These are phyloP conservation scores for Colistium nudipinnis DNA, from an alignment of 2,113 vertebrate species.

Conservation along the genomic window DNA sequence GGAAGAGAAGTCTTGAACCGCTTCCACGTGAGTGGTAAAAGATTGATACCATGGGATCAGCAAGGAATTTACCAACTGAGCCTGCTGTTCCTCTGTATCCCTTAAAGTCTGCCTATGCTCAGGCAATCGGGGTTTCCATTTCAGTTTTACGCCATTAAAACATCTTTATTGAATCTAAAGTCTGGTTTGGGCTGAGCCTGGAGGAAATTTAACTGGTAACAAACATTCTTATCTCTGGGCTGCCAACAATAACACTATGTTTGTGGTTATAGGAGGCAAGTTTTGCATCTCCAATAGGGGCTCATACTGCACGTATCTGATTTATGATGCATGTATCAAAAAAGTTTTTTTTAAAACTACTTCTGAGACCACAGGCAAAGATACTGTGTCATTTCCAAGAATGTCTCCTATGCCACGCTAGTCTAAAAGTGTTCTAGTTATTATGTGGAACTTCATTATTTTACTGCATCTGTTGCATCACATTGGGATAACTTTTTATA, in stretches of 20 bases:
- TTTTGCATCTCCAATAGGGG: constrained; percentile 41
- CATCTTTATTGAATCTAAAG: constrained; percentile 63
- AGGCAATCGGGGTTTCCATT: constrained; percentile 61
- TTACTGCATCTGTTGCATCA: neutral
- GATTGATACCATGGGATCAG: constrained; percentile 59
- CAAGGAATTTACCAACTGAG: constrained; percentile 55
- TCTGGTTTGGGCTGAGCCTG: constrained; percentile 40
- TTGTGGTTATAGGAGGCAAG: constrained; percentile 49
- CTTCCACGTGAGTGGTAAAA: constrained; percentile 56
- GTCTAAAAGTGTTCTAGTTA: neutral
- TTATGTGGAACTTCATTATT: neutral
- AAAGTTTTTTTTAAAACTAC: constrained; percentile 28
- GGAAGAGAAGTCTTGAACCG: constrained; percentile 35
- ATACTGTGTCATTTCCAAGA: constrained; percentile 34
- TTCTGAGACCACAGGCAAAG: constrained; percentile 28
- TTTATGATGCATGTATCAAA: constrained; percentile 42
- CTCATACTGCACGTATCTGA: constrained; percentile 38
- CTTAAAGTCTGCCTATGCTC: constrained; percentile 35
- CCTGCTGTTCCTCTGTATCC: constrained; percentile 45
- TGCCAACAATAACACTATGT: constrained; percentile 69
- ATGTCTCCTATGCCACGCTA: neutral
- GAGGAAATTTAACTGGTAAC: constrained; percentile 53
- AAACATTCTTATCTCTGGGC: constrained; percentile 62
- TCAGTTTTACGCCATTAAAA: constrained; percentile 63
- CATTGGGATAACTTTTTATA: no score